Evolutionary conservation across 2,113 vertebrate genomes (phyloP).

Genomic region (Microcebus tavaratra): DNA sequence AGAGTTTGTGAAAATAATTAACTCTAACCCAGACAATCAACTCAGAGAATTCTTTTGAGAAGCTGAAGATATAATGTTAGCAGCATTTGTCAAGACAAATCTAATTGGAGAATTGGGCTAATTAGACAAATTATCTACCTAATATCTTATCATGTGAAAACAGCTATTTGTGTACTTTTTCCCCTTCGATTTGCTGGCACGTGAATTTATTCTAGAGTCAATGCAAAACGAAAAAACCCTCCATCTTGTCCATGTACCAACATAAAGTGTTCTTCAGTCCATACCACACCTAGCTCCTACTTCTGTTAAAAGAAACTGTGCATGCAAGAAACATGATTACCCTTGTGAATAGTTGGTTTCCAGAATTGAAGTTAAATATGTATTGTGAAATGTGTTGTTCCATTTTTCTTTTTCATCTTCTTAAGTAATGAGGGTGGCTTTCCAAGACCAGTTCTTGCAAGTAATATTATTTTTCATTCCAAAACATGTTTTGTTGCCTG

Average conservation of each 20-base stretch:
- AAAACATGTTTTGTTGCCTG: slow-evolving; percentile 22
- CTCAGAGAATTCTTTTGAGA: background rate
- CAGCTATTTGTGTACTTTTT: background rate
- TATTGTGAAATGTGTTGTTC: slow-evolving; percentile 13
- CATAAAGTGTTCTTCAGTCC: background rate
- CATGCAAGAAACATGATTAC: slow-evolving; percentile 21
- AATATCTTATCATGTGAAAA: background rate
- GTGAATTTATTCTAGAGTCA: background rate
- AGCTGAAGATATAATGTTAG: background rate
- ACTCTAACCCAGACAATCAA: background rate
- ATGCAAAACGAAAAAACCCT: background rate
- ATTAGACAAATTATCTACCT: background rate
- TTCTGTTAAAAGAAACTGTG: slow-evolving; percentile 2
- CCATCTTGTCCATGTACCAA: background rate
- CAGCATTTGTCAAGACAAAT: background rate
- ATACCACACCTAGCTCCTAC: background rate
- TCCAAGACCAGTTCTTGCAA: background rate
- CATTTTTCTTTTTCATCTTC: slow-evolving; percentile 46
- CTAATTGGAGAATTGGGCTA: background rate
- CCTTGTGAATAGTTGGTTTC: slow-evolving; percentile 1
- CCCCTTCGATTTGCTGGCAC: background rate
- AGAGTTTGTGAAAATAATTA: slow-evolving; percentile 19
- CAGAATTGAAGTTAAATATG: slow-evolving; percentile 60
- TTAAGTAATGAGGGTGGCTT: background rate
- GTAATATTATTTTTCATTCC: background rate